Percentiles rank a stretch among this genome's conserved stretches.
These are phyloP conservation scores for Neotragus pygmaeus DNA, from an alignment of 2,113 vertebrate genomes.

Conservation along the genomic window DNA sequence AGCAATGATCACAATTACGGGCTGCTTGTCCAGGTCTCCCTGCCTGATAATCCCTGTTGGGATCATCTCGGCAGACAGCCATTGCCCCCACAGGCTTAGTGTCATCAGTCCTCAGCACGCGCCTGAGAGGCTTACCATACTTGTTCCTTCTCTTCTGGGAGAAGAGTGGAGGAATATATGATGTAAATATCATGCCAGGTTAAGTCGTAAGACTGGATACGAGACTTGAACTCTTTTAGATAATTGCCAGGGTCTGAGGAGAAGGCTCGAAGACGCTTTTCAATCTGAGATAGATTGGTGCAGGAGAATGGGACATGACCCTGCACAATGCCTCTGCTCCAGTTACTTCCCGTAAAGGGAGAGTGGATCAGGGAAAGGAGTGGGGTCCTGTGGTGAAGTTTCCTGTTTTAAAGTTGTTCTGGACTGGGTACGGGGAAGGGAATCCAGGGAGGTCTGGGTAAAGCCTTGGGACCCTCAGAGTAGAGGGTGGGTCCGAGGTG, in stretches of 20 bases:
- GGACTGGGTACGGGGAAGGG: background rate
- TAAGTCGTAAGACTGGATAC: background rate
- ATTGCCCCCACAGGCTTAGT: background rate
- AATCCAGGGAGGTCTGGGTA: background rate
- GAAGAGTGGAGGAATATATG: background rate
- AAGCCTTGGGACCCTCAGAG: background rate
- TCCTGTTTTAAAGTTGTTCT: background rate
- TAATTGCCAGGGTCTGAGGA: background rate
- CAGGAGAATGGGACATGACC: background rate
- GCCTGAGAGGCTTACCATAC: background rate
- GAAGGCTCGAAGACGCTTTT: accelerated
- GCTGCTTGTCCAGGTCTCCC: background rate
- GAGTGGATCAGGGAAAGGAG: background rate
- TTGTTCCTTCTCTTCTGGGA: background rate
- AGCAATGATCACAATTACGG: background rate
- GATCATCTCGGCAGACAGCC: background rate
- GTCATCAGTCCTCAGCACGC: background rate
- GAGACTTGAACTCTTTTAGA: background rate
- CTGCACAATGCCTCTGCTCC: background rate
- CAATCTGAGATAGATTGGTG: background rate
- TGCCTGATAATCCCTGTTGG: background rate
- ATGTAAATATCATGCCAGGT: background rate
- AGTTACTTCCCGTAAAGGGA: background rate
- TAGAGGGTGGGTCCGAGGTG: background rate
- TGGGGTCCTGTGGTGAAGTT: background rate